Percentiles rank a stretch among this genome's conserved stretches.
Evolutionary conservation across 2,113 vertebrate genomes (phyloP).

Genomic region (Toxostoma redivivum): DNA sequence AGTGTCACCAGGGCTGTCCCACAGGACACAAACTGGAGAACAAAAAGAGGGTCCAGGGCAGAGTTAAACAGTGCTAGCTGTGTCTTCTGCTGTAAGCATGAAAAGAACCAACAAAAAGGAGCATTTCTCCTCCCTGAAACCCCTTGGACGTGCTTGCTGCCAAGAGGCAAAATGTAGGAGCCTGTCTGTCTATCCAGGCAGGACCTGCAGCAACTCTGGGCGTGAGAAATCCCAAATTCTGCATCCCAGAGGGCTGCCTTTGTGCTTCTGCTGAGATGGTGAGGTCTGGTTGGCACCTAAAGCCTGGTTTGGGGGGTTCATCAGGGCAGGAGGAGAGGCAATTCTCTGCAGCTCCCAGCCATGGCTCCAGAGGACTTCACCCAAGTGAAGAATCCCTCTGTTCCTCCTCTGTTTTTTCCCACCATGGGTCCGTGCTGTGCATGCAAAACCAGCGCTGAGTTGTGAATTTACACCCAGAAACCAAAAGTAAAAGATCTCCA

Average conservation of each 20-base stretch:
- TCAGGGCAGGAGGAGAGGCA: not conserved
- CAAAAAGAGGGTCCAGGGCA: not conserved
- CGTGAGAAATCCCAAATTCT: not conserved
- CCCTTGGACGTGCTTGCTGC: not conserved
- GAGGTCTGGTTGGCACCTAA: not conserved
- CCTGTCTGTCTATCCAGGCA: not conserved
- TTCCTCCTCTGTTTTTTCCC: not conserved
- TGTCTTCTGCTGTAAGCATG: not conserved
- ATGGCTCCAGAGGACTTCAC: not conserved
- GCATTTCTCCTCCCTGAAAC: not conserved
- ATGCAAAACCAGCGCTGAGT: not conserved
- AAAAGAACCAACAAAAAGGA: not conserved
- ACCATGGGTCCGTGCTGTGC: not conserved
- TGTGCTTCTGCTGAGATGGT: not conserved
- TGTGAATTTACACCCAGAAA: slow-evolving; percentile 31
- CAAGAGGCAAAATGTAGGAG: not conserved
- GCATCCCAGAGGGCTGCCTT: not conserved
- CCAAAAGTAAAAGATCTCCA: slow-evolving; percentile 22
- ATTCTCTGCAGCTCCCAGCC: not conserved
- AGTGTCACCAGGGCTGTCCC: not conserved
- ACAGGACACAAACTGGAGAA: rapidly evolving
- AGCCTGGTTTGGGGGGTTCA: not conserved
- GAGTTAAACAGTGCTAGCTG: not conserved
- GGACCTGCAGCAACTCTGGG: not conserved
- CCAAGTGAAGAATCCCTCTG: not conserved